phyloP scores from a whole-genome alignment of 2,113 vertebrate genomes.

The Marcusenius ussheri region DNA sequence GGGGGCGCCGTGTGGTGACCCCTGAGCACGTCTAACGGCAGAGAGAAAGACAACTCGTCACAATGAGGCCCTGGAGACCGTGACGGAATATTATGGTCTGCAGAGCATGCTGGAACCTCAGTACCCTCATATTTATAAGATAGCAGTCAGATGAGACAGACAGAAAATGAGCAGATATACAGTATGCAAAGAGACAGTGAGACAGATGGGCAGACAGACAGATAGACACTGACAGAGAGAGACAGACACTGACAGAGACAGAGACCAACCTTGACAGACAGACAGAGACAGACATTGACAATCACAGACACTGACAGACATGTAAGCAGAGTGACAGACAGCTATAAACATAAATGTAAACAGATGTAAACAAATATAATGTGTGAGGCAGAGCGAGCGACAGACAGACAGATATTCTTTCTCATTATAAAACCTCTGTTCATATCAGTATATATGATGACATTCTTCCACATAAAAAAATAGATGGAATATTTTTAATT shows the following conservation, averaged over 20 bases:
- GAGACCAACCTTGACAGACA: background rate
- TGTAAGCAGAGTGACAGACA: background rate
- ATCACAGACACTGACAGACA: background rate
- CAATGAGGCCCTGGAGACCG: background rate
- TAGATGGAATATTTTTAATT: conserved; percentile 7
- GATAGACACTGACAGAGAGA: background rate
- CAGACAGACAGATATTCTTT: background rate
- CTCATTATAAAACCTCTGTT: background rate
- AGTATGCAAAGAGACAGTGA: background rate
- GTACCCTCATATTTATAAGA: background rate
- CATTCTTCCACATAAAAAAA: conserved; percentile 11
- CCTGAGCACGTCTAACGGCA: background rate
- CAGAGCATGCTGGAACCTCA: background rate
- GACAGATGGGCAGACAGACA: background rate
- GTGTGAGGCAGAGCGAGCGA: background rate
- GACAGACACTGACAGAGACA: background rate
- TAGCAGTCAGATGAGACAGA: background rate
- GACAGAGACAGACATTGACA: background rate
- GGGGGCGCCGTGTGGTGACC: background rate
- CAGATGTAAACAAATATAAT: background rate
- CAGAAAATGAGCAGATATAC: background rate
- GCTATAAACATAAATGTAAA: background rate
- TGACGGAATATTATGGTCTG: background rate
- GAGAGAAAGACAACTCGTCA: background rate
- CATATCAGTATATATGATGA: conserved; percentile 6